phyloP scores from a whole-genome alignment of 2,113 vertebrate species.

The Nesoenas mayeri region DNA sequence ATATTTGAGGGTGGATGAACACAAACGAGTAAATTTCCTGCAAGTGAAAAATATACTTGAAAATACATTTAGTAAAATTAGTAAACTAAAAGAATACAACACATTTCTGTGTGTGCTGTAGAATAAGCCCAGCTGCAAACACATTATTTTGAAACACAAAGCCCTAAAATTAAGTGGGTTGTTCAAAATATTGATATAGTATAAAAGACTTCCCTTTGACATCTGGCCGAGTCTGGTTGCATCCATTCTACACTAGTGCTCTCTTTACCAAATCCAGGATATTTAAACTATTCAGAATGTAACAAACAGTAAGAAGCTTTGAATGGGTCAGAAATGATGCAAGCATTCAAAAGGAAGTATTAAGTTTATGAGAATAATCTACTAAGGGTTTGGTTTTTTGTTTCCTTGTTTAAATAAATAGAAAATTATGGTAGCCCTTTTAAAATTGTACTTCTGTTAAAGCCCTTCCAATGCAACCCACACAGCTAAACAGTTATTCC shows the following conservation, averaged over 20 bases:
- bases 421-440: not conserved
- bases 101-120: not conserved
- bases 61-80: not conserved
- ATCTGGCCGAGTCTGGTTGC: not conserved
- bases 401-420: not conserved
- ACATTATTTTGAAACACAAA: not conserved
- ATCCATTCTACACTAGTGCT: not conserved
- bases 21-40: not conserved
- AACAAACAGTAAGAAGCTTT: not conserved
- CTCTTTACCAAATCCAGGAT: not conserved
- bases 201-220: not conserved
- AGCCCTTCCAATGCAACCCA: not conserved
- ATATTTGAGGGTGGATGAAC: not conserved
- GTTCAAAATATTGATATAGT: not conserved
- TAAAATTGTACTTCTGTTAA: not conserved
- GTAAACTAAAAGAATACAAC: not conserved
- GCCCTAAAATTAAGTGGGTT: not conserved
- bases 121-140: not conserved
- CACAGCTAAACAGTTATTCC: not conserved
- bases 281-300: not conserved
- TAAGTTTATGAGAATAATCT: not conserved
- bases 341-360: not conserved
- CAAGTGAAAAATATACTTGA: not conserved
- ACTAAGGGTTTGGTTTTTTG: not conserved
- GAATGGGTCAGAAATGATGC: not conserved